A percentile compares a stretch with the other conserved stretches of the same genome.
Conservation (phyloP, 2,888 invertebrate genomes). For the Tetramorium bicarinatum region DNA sequence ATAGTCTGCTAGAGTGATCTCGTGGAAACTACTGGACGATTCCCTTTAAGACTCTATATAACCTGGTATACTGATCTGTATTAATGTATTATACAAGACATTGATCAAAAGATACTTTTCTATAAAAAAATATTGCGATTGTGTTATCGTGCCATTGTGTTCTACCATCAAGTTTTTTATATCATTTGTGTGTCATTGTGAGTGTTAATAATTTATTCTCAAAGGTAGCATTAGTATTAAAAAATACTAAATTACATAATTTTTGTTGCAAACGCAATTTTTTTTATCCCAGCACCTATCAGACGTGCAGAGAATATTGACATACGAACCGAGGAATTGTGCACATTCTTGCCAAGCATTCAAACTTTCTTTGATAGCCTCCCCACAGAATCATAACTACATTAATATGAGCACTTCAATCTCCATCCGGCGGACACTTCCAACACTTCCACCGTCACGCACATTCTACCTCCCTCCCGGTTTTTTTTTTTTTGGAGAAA, state of each 20-base stretch:
- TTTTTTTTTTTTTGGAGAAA: not conserved
- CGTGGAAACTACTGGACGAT: conserved; percentile 18
- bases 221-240: not conserved
- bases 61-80: not conserved
- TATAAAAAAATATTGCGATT: not conserved
- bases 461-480: conserved; percentile 4
- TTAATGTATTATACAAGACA: not conserved
- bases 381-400: conserved; percentile 46
- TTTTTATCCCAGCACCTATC: conserved; percentile 37
- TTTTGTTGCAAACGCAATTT: not conserved
- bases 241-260: not conserved
- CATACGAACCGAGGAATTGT: conserved; percentile 72
- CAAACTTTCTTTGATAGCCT: conserved; percentile 40
- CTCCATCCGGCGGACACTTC: conserved; percentile 47
- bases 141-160: not conserved
- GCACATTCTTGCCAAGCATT: conserved; percentile 39
- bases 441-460: conserved; percentile 62
- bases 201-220: not conserved
- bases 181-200: not conserved
- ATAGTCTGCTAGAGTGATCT: not conserved
- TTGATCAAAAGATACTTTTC: not conserved
- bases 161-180: not conserved
- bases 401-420: conserved; percentile 30
- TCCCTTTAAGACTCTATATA: conserved; percentile 32
- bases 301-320: conserved; percentile 46